Conservation (phyloP, 2,797 vertebrate species). For the Gouania willdenowi region DNA sequence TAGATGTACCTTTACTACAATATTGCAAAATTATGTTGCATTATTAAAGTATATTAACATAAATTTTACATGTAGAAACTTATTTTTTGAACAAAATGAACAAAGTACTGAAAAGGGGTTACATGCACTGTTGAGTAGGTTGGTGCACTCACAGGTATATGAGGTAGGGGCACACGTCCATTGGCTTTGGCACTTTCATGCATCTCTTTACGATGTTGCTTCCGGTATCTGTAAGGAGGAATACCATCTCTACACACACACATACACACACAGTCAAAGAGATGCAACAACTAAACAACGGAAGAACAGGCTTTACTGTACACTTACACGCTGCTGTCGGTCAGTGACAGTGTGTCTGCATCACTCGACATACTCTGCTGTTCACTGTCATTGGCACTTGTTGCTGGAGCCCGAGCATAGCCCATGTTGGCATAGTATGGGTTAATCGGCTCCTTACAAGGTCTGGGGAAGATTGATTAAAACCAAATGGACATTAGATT, state of each 20-base stretch:
- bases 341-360: conserved; percentile 90
- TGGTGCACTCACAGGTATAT: conserved; percentile 87
- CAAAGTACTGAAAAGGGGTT: too few relatives aligned
- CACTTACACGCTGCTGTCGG: conserved; percentile 95
- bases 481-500: too few relatives aligned
- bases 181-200: conserved; percentile 96
- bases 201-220: conserved; percentile 94
- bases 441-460: conserved; percentile 87
- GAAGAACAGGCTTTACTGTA: background rate
- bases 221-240: conserved; percentile 89
- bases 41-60: too few relatives aligned
- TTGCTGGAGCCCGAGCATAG: conserved; percentile 87
- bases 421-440: conserved; percentile 93
- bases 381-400: conserved; percentile 95
- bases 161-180: conserved; percentile 92
- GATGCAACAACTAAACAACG: too few relatives aligned
- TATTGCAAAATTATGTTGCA: too few relatives aligned
- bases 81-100: too few relatives aligned
- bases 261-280: background rate
- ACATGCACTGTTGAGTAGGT: too few relatives aligned
- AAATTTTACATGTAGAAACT: too few relatives aligned
- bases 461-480: conserved; percentile 30
- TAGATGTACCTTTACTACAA: too few relatives aligned
- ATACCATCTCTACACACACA: conserved; percentile 82
- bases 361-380: conserved; percentile 98